These are phyloP conservation scores for Drosophila nannoptera DNA, from an alignment of 1,140 invertebrate genomes.

Conservation along the genomic window DNA sequence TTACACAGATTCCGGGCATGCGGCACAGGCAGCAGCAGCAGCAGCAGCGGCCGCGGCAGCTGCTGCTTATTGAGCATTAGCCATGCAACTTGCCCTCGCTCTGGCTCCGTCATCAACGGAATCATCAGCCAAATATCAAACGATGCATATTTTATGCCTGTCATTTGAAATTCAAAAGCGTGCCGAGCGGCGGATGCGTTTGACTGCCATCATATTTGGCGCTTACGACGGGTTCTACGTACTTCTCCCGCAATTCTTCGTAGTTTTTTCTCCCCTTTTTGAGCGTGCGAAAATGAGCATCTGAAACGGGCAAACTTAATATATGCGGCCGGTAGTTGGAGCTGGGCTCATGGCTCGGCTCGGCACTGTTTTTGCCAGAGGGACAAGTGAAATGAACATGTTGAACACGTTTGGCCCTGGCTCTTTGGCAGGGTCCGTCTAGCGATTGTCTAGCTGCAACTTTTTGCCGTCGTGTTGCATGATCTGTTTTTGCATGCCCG, in stretches of 20 bases:
- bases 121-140: conserved; percentile 66
- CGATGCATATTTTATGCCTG: conserved; percentile 69
- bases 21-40: not conserved
- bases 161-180: conserved; percentile 72
- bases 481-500: conserved; percentile 36
- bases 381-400: conserved; percentile 56
- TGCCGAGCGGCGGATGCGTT: conserved; percentile 17
- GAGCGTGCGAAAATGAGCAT: conserved; percentile 67
- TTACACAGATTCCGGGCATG: conserved; percentile 45
- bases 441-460: conserved; percentile 44
- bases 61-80: conserved; percentile 28
- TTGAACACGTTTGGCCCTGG: conserved; percentile 45
- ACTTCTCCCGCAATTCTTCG: not conserved
- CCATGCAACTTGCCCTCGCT: conserved; percentile 11
- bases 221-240: not conserved
- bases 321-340: conserved; percentile 40
- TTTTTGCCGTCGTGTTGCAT: conserved; percentile 20
- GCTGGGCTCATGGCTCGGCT: conserved; percentile 6
- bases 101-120: conserved; percentile 18
- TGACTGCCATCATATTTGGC: conserved; percentile 36
- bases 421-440: conserved; percentile 33
- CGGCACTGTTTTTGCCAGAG: conserved; percentile 21
- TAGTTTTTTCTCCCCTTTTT: conserved; percentile 30
- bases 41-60: conserved; percentile 3
- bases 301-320: conserved; percentile 53